Evolutionary conservation across 2,888 invertebrate genomes (phyloP).

Genomic region (Zhengitettix transpicula): DNA sequence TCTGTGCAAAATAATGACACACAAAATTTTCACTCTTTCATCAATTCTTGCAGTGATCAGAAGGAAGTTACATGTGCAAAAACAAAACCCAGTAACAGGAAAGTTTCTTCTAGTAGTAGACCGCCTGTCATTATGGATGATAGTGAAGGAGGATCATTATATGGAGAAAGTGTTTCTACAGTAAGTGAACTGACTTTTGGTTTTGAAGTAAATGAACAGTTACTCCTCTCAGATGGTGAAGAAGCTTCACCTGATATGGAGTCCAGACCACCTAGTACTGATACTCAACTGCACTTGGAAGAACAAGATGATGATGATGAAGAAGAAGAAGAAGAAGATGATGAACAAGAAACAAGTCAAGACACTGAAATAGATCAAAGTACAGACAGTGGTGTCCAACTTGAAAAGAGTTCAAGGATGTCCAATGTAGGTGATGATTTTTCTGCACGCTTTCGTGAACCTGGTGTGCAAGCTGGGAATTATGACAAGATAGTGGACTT

Average conservation of each 20-base stretch:
- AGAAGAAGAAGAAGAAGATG: background rate
- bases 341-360: too few species aligned
- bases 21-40: background rate
- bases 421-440: conserved; percentile 23
- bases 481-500: conserved; percentile 45
- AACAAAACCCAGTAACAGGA: conserved; percentile 9
- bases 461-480: conserved; percentile 30
- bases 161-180: conserved; percentile 23
- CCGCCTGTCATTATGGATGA: conserved; percentile 60
- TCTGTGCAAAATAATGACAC: background rate
- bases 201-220: conserved; percentile 59
- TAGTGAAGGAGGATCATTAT: conserved; percentile 18
- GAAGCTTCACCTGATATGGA: conserved; percentile 8
- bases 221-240: conserved; percentile 26
- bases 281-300: background rate
- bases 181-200: conserved; percentile 60
- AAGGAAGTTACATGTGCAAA: background rate
- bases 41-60: background rate
- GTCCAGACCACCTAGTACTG: background rate
- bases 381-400: background rate
- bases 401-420: background rate
- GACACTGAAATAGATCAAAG: background rate
- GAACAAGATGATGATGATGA: background rate
- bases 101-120: conserved; percentile 20
- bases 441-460: conserved; percentile 26